Evolutionary conservation across 1,140 invertebrate species (phyloP).

Genomic region (Leptoteleia sp.): DNA sequence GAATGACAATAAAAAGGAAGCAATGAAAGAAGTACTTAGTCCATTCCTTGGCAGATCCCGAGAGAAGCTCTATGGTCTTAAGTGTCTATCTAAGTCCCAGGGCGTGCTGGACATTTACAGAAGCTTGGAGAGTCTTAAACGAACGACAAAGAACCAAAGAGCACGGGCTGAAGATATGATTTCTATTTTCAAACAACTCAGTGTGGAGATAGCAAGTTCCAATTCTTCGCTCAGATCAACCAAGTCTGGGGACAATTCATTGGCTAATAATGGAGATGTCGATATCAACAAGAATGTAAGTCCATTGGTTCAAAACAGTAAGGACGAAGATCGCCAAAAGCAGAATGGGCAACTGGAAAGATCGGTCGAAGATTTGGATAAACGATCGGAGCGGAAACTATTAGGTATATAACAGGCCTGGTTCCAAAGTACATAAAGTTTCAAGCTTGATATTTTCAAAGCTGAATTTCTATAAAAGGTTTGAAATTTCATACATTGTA

Average conservation of each 20-base stretch:
- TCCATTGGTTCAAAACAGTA: not conserved
- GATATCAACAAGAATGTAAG: not conserved
- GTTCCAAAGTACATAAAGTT: no score
- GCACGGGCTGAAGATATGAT: conserved; percentile 75
- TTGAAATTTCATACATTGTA: no score
- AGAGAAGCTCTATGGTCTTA: conserved; percentile 82
- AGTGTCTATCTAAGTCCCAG: conserved; percentile 82
- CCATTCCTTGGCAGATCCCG: conserved; percentile 77
- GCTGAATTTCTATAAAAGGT: not conserved
- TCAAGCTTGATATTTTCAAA: no score
- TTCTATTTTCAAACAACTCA: conserved; percentile 73
- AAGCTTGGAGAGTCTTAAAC: conserved; percentile 76
- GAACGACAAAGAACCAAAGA: conserved; percentile 66
- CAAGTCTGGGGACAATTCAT: not conserved
- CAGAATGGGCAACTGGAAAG: conserved; percentile 7
- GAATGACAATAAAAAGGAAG: conserved; percentile 62
- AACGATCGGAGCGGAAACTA: conserved; percentile 34
- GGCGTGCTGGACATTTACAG: conserved; percentile 81
- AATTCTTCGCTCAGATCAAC: conserved; percentile 52
- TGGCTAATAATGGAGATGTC: not conserved
- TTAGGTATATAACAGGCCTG: no score
- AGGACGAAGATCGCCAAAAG: not conserved
- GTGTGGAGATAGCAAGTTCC: conserved; percentile 66
- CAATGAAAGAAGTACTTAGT: conserved; percentile 59
- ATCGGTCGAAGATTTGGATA: not conserved